Percentiles rank a stretch among this genome's conserved stretches.
Conservation (phyloP, 2,888 invertebrate genomes). For the Nephrotoma flavescens region DNA sequence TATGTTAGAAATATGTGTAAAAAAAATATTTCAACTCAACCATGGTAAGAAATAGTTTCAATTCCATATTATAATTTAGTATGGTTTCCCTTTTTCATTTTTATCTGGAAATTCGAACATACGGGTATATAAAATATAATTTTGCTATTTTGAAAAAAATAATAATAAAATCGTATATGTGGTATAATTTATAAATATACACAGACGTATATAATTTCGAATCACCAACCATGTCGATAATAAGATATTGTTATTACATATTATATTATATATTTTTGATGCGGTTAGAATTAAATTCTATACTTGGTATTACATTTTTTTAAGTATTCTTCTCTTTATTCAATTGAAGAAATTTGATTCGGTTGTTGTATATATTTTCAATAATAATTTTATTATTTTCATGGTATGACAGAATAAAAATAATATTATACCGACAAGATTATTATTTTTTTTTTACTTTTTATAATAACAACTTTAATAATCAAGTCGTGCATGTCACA, state of each 20-base stretch:
- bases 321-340: neutral
- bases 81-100: neutral
- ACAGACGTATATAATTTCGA: neutral
- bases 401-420: neutral
- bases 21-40: neutral
- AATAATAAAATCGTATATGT: neutral
- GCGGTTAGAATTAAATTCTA: neutral
- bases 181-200: neutral
- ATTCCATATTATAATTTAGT: neutral
- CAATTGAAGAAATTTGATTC: neutral
- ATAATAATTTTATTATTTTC: neutral
- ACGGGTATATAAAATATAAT: neutral
- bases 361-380: neutral
- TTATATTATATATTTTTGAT: neutral
- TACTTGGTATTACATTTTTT: neutral
- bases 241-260: neutral
- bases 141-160: neutral
- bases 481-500: neutral
- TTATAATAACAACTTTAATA: neutral
- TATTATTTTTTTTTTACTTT: neutral
- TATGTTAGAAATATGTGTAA: too few relatives aligned
- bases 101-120: neutral
- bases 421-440: neutral
- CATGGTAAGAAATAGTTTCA: neutral
- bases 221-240: neutral